Percentiles rank a stretch among this genome's conserved stretches.
These are phyloP conservation scores for Mormyrus iriodes DNA, from an alignment of 2,113 vertebrate genomes.

Conservation along the genomic window DNA sequence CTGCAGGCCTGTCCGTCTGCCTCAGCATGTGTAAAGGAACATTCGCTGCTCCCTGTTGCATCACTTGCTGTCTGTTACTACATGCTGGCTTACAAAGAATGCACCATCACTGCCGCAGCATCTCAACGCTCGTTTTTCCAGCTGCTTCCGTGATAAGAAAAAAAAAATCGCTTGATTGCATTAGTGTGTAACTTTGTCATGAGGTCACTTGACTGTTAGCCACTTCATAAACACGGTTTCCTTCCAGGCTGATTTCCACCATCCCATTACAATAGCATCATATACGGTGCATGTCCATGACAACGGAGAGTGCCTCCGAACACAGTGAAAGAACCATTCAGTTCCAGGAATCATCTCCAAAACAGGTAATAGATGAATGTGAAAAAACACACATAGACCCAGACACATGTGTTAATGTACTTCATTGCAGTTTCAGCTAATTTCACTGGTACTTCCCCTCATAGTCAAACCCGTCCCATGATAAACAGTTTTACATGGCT, in stretches of 20 bases:
- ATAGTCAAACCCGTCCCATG: background rate
- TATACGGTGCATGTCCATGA: background rate
- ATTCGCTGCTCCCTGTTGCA: background rate
- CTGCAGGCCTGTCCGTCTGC: background rate
- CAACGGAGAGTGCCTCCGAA: background rate
- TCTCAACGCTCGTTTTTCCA: background rate
- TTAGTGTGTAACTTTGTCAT: background rate
- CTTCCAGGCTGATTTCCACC: background rate
- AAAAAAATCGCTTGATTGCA: background rate
- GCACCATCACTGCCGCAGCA: background rate
- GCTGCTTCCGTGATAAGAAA: background rate
- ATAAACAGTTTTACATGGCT: slow-evolving; percentile 7
- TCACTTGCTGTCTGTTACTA: background rate
- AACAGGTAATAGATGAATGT: background rate
- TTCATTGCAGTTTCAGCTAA: background rate
- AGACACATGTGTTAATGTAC: background rate
- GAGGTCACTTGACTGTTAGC: background rate
- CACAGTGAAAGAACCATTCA: background rate
- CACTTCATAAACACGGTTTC: background rate
- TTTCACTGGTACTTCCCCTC: background rate
- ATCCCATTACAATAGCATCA: background rate
- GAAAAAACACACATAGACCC: background rate
- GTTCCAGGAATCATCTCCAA: background rate
- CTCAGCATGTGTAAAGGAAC: background rate
- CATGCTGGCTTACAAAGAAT: background rate